Base-by-base conservation (phyloP, 2,888 invertebrate species). In the Synergus laeviventris region DNA sequence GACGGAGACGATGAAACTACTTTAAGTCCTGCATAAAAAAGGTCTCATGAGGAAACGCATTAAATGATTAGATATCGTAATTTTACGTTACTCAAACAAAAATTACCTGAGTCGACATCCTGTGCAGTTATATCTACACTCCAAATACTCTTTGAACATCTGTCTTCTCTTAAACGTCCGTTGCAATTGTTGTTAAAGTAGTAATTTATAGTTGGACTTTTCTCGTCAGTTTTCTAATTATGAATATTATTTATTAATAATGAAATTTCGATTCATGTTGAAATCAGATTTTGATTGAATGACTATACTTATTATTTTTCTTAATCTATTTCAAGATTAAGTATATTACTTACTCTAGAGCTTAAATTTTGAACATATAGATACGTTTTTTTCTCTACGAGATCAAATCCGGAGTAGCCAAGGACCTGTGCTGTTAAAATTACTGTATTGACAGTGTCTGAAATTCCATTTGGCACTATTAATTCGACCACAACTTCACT, bases 91-190 rank as follows among this genome's bases (percentile, higher is more conserved):
- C n/a, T 70, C 9, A 75, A 39, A 60, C 60, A 76, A 31, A 49
- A 45, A 36, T 9, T 49, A 87, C 87, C 87, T 76, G 86, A 84
- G 45, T 84, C 84, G 9, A 49, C 70, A 49, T 70, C 70, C n/a
- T 70, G 70, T 49, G 49, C 49, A 49, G 49, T 70, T 18, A 96
- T 91, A 77, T 95, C 94, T 1, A 95, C 91, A 8, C 94, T 94
- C 96, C 96, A 97, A 59, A 92, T 91, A 74, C 94, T 93, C 82
- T 94, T 93, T 0, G 93, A 92, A 86, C 96, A 96, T 31, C 89
- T 90, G 74, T 93, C 92, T 3, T 91, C 90, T 0, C 91, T 92
- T 74, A 91, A 89, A 73, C 92, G 91, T 0, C 93, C 93, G 7
- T 93, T 89, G 93, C 92, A 83, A 77, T 94, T 93, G 18, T 93